These are phyloP conservation scores for Athalia cordata DNA, from an alignment of 2,888 invertebrate genomes.

Conservation along the genomic window DNA sequence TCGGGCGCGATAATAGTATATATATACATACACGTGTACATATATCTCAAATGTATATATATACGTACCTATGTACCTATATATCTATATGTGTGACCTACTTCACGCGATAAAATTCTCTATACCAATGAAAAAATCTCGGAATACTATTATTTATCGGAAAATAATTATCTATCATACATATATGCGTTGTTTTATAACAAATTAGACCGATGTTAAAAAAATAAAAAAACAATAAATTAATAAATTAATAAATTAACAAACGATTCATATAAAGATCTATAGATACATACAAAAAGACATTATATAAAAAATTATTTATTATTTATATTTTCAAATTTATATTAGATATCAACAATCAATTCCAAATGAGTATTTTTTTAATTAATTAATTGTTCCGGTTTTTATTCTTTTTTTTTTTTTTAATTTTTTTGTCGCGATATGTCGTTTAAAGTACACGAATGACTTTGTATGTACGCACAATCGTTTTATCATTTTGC, in stretches of 20 bases:
- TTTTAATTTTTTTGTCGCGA: neutral
- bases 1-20: constrained; percentile 60
- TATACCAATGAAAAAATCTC: neutral
- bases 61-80: constrained; percentile 50
- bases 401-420: neutral
- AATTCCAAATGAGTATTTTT: no score
- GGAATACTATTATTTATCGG: neutral
- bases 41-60: constrained; percentile 43
- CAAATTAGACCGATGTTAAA: no score
- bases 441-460: neutral
- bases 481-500: neutral
- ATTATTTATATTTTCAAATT: no score
- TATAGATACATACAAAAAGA: no score
- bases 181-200: no score
- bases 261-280: no score
- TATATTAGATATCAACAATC: no score
- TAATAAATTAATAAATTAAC: neutral
- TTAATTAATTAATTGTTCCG: no score
- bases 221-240: neutral
- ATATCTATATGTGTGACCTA: constrained; percentile 52
- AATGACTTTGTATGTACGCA: neutral
- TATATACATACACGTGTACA: neutral
- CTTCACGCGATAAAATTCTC: constrained; percentile 47
- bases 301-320: no score
- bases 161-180: neutral